Evolutionary conservation across 2,797 vertebrate genomes (phyloP).

Genomic region (Acropternis orthonyx): DNA sequence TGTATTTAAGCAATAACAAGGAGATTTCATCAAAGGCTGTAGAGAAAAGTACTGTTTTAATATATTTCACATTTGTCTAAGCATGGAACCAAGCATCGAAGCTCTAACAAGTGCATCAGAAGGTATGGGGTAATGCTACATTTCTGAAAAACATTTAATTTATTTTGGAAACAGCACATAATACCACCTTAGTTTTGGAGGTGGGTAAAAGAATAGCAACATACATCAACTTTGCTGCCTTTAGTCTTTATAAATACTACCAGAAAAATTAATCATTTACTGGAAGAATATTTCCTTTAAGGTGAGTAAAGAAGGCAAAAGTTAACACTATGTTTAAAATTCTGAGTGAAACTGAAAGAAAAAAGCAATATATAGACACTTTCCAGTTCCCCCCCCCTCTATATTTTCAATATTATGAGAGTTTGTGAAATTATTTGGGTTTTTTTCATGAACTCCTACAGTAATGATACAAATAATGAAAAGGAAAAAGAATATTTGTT

Average conservation of each 20-base stretch:
- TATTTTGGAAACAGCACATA: not conserved
- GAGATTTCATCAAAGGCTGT: conserved; percentile 67
- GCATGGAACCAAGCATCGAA: not conserved
- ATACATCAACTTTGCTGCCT: not conserved
- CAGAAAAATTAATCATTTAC: not conserved
- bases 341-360: not conserved
- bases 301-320: not conserved
- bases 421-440: not conserved
- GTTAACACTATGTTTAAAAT: not conserved
- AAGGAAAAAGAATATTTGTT: not conserved
- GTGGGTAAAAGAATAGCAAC: not conserved
- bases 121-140: not conserved
- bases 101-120: not conserved
- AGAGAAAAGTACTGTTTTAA: conserved; percentile 63
- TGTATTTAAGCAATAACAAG: conserved; percentile 69
- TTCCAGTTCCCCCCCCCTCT: not conserved
- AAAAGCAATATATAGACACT: not conserved
- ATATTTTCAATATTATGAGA: not conserved
- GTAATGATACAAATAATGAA: not conserved
- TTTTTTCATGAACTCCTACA: not conserved
- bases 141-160: conserved; percentile 27
- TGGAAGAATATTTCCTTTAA: not conserved
- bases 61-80: conserved; percentile 48
- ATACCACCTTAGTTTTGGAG: not conserved
- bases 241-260: not conserved